Evolutionary conservation across 2,888 invertebrate genomes (phyloP).

Genomic region (Spicauda simplicius): DNA sequence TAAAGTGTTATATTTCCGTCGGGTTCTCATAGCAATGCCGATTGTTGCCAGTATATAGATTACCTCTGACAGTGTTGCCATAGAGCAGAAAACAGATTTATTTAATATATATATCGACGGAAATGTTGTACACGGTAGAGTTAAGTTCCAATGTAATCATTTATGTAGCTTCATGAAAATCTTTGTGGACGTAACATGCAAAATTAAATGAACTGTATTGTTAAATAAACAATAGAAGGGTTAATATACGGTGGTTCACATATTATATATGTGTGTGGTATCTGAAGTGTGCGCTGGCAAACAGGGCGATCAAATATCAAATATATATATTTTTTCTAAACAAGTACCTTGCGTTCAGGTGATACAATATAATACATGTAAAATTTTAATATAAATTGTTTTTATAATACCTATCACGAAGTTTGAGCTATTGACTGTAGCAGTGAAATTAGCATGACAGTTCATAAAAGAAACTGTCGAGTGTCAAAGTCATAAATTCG

Average conservation of each 20-base stretch:
- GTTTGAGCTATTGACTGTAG: background rate
- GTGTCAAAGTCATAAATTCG: no score
- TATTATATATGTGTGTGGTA: constrained; percentile 53
- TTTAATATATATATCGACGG: constrained; percentile 47
- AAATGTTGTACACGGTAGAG: constrained; percentile 54
- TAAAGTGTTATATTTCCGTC: constrained; percentile 64
- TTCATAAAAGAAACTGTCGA: no score
- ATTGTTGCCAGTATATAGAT: constrained; percentile 59
- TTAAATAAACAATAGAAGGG: constrained; percentile 60
- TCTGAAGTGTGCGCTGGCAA: constrained; percentile 60
- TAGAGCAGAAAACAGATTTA: constrained; percentile 34
- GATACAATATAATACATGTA: constrained; percentile 53
- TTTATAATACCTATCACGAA: background rate
- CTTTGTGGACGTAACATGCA: constrained; percentile 22
- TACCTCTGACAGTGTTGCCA: constrained; percentile 43
- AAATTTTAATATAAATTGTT: constrained; percentile 22
- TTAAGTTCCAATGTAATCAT: constrained; percentile 59
- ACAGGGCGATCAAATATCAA: constrained; percentile 66
- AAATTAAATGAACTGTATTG: constrained; percentile 43
- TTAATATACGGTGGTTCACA: constrained; percentile 46
- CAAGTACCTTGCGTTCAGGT: constrained; percentile 50
- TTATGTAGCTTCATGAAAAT: constrained; percentile 57
- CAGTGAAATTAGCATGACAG: background rate
- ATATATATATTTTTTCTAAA: constrained; percentile 59
- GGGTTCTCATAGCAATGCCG: constrained; percentile 49